These are phyloP conservation scores for Ichneumoninae sp. DNA, from an alignment of 2,888 invertebrate species.

Conservation along the genomic window DNA sequence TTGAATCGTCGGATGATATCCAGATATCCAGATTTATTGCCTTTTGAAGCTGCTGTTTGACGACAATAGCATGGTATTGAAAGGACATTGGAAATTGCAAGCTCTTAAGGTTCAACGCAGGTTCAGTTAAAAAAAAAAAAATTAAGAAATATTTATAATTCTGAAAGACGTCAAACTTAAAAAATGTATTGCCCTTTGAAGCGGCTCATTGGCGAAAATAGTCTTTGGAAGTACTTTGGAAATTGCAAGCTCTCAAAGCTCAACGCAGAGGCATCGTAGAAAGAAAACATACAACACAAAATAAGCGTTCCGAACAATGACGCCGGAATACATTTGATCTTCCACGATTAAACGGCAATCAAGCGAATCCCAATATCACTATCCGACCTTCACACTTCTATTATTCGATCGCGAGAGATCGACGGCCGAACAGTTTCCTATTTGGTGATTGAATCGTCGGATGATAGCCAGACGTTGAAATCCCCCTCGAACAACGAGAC, in stretches of 20 bases:
- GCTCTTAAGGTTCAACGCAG: too few relatives aligned
- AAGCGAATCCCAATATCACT: background rate
- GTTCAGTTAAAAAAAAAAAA: too few relatives aligned
- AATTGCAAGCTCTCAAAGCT: background rate
- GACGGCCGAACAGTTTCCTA: background rate
- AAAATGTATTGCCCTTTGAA: constrained; percentile 40
- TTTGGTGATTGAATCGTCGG: constrained; percentile 12
- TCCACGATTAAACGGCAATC: background rate
- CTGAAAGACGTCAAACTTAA: constrained; percentile 38
- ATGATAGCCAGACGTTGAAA: constrained; percentile 18
- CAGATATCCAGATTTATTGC: too few relatives aligned
- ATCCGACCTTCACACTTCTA: constrained; percentile 1
- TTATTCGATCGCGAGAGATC: constrained; percentile 1
- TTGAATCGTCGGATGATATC: constrained; percentile 14
- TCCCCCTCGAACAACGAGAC: constrained; percentile 7
- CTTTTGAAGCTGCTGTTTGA: too few relatives aligned
- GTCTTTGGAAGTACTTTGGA: too few relatives aligned
- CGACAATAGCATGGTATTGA: too few relatives aligned
- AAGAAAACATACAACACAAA: background rate
- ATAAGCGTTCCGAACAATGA: background rate
- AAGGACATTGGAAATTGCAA: too few relatives aligned
- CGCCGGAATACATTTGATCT: background rate
- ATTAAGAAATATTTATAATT: too few relatives aligned
- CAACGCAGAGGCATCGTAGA: too few relatives aligned
- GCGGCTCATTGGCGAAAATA: background rate